Conservation (phyloP, 2,113 vertebrate genomes). For the Hemiprocne comata region DNA sequence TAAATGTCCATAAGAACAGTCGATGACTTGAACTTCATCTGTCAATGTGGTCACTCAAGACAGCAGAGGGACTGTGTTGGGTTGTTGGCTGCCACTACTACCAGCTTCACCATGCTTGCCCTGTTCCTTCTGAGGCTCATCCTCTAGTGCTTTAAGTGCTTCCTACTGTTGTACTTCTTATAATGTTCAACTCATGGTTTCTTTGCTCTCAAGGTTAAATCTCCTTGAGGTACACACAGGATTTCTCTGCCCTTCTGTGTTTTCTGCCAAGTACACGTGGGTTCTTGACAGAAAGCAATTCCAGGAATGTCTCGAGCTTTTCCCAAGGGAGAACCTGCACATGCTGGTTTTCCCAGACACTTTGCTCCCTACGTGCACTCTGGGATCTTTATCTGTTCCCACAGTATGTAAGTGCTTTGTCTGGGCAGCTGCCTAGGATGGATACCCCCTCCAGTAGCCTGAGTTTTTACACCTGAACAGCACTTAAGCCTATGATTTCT, state of each 20-base stretch:
- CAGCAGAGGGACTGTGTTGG: rapidly evolving
- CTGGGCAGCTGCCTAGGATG: not conserved
- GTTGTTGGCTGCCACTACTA: not conserved
- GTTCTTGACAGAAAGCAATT: not conserved
- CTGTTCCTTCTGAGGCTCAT: not conserved
- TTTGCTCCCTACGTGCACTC: not conserved
- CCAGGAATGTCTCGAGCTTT: not conserved
- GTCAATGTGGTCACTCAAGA: not conserved
- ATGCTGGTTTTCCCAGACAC: not conserved
- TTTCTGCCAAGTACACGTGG: not conserved
- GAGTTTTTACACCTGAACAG: not conserved
- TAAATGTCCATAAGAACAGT: not conserved
- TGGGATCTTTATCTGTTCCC: not conserved
- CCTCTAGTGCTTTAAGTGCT: not conserved
- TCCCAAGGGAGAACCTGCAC: not conserved
- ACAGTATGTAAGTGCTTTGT: not conserved
- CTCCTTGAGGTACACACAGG: not conserved
- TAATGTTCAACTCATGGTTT: too few species aligned
- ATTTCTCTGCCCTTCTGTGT: not conserved
- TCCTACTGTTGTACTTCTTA: not conserved
- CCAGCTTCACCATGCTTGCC: not conserved
- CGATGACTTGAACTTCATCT: not conserved
- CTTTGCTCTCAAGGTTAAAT: too few species aligned
- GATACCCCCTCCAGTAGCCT: too few species aligned
- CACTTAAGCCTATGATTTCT: not conserved